A percentile compares a stretch with the other conserved stretches of the same genome.
These are phyloP conservation scores for Chelmon rostratus DNA, from an alignment of 2,797 vertebrate species.

Conservation along the genomic window DNA sequence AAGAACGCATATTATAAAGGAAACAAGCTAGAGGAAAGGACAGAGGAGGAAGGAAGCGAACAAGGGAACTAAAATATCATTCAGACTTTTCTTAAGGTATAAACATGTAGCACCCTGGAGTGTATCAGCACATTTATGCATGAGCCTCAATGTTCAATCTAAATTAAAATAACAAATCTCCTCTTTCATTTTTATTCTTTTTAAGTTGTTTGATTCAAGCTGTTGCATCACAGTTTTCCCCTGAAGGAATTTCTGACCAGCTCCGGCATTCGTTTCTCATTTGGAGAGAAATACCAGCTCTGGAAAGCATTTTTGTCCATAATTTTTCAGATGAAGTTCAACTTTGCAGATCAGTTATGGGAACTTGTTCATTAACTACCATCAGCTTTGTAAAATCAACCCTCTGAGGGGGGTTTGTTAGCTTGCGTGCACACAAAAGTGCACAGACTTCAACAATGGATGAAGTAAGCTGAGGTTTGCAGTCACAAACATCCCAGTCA, in stretches of 20 bases:
- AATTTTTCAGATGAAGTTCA: neutral
- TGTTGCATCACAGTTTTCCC: neutral
- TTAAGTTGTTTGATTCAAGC: neutral
- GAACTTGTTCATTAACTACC: neutral
- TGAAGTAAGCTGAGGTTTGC: neutral
- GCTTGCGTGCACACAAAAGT: neutral
- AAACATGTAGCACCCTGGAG: neutral
- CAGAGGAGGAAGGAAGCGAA: neutral
- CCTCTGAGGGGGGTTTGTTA: neutral
- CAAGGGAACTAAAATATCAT: neutral
- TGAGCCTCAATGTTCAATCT: neutral
- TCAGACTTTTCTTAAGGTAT: neutral
- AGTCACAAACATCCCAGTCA: neutral
- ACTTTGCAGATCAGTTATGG: neutral
- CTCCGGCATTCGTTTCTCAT: neutral
- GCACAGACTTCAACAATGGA: neutral
- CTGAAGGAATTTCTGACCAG: neutral
- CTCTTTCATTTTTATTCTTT: neutral
- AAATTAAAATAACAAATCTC: neutral
- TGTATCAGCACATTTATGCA: neutral
- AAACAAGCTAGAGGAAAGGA: neutral
- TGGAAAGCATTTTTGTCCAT: neutral
- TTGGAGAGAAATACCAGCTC: neutral
- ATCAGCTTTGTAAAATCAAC: neutral
- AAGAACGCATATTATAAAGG: neutral